Evolutionary conservation across 2,888 invertebrate species (phyloP).

Genomic region (Sussaba pulchella): DNA sequence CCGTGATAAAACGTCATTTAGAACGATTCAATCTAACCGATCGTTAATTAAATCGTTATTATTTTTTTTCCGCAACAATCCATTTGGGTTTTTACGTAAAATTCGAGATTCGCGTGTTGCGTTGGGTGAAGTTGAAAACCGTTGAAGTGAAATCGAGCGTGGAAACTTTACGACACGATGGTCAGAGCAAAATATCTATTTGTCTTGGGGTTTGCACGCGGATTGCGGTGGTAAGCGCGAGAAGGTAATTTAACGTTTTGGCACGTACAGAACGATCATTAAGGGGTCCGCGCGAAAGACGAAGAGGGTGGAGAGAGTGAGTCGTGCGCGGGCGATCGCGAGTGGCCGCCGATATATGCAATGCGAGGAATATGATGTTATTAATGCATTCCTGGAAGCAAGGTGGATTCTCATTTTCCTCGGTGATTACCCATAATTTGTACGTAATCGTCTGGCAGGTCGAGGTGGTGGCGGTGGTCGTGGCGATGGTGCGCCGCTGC

Average conservation of each 20-base stretch:
- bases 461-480: slow-evolving; percentile 24
- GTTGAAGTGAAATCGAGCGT: slow-evolving; percentile 35
- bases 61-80: neutral
- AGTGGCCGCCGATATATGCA: slow-evolving; percentile 65
- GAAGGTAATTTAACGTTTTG: slow-evolving; percentile 74
- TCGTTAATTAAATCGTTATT: neutral
- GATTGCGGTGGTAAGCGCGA: slow-evolving; percentile 49
- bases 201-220: slow-evolving; percentile 52
- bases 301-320: slow-evolving; percentile 33
- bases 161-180: slow-evolving; percentile 49
- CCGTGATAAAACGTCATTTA: slow-evolving; percentile 10
- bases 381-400: slow-evolving; percentile 80
- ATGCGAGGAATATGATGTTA: slow-evolving; percentile 75
- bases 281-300: slow-evolving; percentile 69
- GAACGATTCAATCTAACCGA: neutral
- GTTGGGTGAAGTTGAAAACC: slow-evolving; percentile 26
- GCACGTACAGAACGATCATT: slow-evolving; percentile 78
- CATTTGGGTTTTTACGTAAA: slow-evolving; percentile 5
- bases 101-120: slow-evolving; percentile 52
- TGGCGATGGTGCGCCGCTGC: slow-evolving; percentile 37
- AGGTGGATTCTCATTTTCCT: slow-evolving; percentile 74
- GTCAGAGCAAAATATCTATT: slow-evolving; percentile 48
- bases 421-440: slow-evolving; percentile 79
- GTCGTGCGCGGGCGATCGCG: slow-evolving; percentile 37
- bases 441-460: slow-evolving; percentile 73